phyloP scores from a whole-genome alignment of 2,888 invertebrate species.

The Eledone cirrhosa region DNA sequence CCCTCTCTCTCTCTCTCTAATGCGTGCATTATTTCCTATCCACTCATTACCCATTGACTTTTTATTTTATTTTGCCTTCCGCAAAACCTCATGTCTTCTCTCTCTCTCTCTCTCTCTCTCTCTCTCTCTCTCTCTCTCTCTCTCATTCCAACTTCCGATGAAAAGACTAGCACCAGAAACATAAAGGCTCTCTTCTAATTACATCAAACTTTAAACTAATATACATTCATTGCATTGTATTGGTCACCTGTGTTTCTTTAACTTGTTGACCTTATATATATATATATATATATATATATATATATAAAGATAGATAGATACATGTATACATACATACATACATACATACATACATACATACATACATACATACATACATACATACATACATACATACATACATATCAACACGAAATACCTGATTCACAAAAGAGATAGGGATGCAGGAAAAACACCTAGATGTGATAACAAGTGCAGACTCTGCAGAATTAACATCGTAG shows the following conservation, averaged over 20 bases:
- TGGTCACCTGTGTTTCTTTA: neutral
- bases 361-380: constrained; percentile 1
- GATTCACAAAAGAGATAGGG: no score
- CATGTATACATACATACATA: neutral
- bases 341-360: neutral
- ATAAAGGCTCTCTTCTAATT: no score
- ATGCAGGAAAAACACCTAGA: no score
- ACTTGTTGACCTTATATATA: no score
- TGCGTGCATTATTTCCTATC: neutral
- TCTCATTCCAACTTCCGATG: neutral
- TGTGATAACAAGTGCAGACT: no score
- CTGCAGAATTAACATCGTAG: neutral
- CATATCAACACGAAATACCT: no score
- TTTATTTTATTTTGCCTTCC: no score
- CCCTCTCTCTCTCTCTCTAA: neutral
- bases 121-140: neutral
- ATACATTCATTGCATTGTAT: no score
- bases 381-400: neutral
- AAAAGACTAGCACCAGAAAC: no score
- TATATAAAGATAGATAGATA: neutral
- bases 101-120: neutral
- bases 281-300: neutral
- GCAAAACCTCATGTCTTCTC: neutral
- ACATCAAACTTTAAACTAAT: no score
- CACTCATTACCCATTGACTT: neutral